A percentile compares a stretch with the other conserved stretches of the same genome.
These are phyloP conservation scores for Sericinus montela DNA, from an alignment of 2,888 invertebrate genomes.

Conservation along the genomic window DNA sequence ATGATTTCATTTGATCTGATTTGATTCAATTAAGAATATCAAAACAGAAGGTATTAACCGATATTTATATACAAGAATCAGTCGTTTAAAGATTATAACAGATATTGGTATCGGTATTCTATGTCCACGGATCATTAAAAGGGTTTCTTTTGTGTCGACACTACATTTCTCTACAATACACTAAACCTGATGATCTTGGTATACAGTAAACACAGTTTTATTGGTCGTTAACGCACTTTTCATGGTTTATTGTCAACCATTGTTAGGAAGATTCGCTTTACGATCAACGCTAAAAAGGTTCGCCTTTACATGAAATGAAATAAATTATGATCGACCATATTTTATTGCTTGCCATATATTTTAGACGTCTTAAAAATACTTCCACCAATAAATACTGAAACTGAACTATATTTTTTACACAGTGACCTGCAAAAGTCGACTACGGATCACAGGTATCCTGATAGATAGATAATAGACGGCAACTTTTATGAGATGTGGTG, in stretches of 20 bases:
- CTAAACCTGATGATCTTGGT: constrained; percentile 29
- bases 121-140: too few relatives aligned
- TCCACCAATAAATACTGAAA: neutral
- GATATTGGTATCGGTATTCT: too few relatives aligned
- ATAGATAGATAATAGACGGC: too few relatives aligned
- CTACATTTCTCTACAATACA: constrained; percentile 10
- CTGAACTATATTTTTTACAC: too few relatives aligned
- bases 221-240: constrained; percentile 71
- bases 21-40: too few relatives aligned
- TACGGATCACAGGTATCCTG: too few relatives aligned
- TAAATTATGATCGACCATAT: constrained; percentile 43
- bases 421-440: too few relatives aligned
- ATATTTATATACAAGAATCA: too few relatives aligned
- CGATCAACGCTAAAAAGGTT: constrained; percentile 54
- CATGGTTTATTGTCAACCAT: constrained; percentile 70
- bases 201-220: constrained; percentile 66
- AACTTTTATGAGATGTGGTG: too few relatives aligned
- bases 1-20: too few relatives aligned
- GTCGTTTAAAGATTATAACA: too few relatives aligned
- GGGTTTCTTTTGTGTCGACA: constrained; percentile 5
- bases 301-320: constrained; percentile 44
- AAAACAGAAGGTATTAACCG: too few relatives aligned
- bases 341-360: constrained; percentile 29
- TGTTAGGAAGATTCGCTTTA: constrained; percentile 66
- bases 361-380: constrained; percentile 13